Base-by-base conservation (phyloP, 1,140 invertebrate species). In the Sitobion miscanthi region DNA sequence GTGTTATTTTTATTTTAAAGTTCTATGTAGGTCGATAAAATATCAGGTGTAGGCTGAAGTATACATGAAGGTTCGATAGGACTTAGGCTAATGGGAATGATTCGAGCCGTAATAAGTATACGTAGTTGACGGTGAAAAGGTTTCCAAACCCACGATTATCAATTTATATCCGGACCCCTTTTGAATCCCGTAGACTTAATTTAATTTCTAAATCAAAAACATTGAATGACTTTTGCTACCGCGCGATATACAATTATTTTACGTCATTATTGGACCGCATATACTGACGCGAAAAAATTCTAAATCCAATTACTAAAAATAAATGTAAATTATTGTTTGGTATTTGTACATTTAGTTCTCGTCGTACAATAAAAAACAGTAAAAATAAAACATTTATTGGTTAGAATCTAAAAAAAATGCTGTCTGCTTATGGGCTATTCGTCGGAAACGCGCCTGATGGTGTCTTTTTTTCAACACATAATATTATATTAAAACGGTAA, bases 111-210 rank as follows among this genome's bases (percentile, higher is more conserved):
- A 92, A 92, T 92, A 92, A 77, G 45, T 83, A 38, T 38, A 47
- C 69, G 69, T 25, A 92, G 90, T 83, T 38, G 45, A 38, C 47
- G 45, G 47, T 35, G 77, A 92, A 92, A 92, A 83, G 45, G 77
- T 92, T 83, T 77, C 42, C 57, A 45, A 82, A 82, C 90, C 42
- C 42, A 83, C 45, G 90, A 92, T 83, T 82, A 92, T 93, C 91
- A 93, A 92, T 93, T 93, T 86, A 85, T 93, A 86, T 57, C 82
- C 77, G 49, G 77, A 14, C 91, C 91, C 91, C 49, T 93, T 93
- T 30, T 47, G 91, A 83, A 85, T 93, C 35, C n/a, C 49, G 82
- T 38, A 38, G n/a, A 85, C n/a, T 86, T 93, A 93, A 93, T 93
- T 93, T 86, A 49, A 85, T 93, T 93, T 83, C 52, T 35, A 82